phyloP scores from a whole-genome alignment of 2,888 invertebrate genomes.

The Philaethria dido region DNA sequence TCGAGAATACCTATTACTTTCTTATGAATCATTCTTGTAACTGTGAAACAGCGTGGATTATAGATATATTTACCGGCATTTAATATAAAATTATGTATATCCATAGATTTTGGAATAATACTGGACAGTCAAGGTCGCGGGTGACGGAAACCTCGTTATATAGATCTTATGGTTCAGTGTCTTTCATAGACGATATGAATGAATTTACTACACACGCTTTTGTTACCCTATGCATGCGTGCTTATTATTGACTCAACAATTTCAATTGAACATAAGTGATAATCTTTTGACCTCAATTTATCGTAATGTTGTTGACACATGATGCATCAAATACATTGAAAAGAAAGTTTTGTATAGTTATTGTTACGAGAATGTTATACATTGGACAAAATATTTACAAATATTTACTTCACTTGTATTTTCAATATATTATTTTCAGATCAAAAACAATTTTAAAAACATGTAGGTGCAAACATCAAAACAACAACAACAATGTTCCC shows the following conservation, averaged over 20 bases:
- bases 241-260: constrained; percentile 6
- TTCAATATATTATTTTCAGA: constrained; percentile 53
- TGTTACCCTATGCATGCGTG: background rate
- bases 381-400: background rate
- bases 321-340: constrained; percentile 5
- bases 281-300: constrained; percentile 38
- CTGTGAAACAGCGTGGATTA: background rate
- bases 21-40: background rate
- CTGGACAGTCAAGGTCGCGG: constrained; percentile 50
- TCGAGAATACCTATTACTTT: background rate
- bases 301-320: constrained; percentile 31
- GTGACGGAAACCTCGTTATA: constrained; percentile 37
- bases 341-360: constrained; percentile 5
- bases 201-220: background rate
- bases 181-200: constrained; percentile 20
- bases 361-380: background rate
- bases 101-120: constrained; percentile 20
- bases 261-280: constrained; percentile 31
- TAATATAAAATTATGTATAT: constrained; percentile 16
- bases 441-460: constrained; percentile 55
- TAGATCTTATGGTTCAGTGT: constrained; percentile 19
- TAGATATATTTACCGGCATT: background rate
- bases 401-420: background rate
- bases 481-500: constrained; percentile 61
- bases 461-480: constrained; percentile 68